These are phyloP conservation scores for Hydrotaea diabolus DNA, from an alignment of 2,888 invertebrate genomes.

Conservation along the genomic window DNA sequence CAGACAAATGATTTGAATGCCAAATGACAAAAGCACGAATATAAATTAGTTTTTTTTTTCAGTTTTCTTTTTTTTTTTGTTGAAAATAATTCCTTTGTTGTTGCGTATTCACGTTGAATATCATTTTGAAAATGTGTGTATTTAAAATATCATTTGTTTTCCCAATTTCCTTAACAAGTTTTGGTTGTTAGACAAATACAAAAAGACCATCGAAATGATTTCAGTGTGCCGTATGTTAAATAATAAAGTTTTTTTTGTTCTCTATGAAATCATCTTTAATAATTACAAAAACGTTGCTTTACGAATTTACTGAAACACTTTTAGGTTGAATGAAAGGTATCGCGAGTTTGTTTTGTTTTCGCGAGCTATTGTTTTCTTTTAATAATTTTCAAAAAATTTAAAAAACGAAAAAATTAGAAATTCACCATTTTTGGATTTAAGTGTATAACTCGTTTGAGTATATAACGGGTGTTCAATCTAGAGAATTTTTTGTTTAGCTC, in stretches of 20 bases:
- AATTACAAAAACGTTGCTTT: too few relatives aligned
- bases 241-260: not conserved
- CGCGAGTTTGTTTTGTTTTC: too few relatives aligned
- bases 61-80: not conserved
- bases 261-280: too few relatives aligned
- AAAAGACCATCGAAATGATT: not conserved
- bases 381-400: too few relatives aligned
- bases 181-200: not conserved
- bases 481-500: too few relatives aligned
- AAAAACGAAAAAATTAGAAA: too few relatives aligned
- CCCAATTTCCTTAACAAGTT: not conserved
- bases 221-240: not conserved
- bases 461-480: too few relatives aligned
- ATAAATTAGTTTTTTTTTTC: not conserved
- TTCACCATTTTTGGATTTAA: too few relatives aligned
- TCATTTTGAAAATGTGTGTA: not conserved
- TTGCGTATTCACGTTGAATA: not conserved
- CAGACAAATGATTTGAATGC: slow-evolving; percentile 14
- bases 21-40: slow-evolving; percentile 16
- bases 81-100: not conserved
- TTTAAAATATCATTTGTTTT: slow-evolving; percentile 18
- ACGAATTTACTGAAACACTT: too few relatives aligned
- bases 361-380: too few relatives aligned
- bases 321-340: too few relatives aligned
- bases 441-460: too few relatives aligned